A percentile compares a stretch with the other conserved stretches of the same genome.
Conservation (phyloP, 1,140 invertebrate species). For the Lepidurus arcticus region DNA sequence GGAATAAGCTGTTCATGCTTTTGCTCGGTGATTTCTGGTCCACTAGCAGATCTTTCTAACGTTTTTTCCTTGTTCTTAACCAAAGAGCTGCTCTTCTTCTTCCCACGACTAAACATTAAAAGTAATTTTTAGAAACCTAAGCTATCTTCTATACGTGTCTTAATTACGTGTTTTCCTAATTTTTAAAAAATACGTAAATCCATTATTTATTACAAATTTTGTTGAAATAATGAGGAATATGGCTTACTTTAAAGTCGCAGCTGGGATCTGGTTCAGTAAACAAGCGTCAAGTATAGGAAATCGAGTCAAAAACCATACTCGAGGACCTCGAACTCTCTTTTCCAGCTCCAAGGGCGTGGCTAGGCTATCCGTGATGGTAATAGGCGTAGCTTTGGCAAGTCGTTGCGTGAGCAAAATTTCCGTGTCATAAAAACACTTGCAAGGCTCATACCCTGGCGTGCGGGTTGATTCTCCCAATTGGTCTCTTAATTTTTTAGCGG, state of each 20-base stretch:
- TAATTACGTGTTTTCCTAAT: conserved; percentile 38
- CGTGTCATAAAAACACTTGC: conserved; percentile 62
- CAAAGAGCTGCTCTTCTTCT: conserved; percentile 26
- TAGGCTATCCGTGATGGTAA: not conserved
- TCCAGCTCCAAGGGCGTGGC: conserved; percentile 6
- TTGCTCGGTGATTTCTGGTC: conserved; percentile 18
- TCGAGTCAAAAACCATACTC: conserved; percentile 39
- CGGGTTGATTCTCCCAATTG: conserved; percentile 65
- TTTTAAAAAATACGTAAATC: conserved; percentile 32
- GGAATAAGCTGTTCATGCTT: conserved; percentile 47
- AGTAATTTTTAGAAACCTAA: not conserved
- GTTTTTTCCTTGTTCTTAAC: conserved; percentile 39
- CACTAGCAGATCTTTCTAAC: conserved; percentile 35
- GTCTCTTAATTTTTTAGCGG: conserved; percentile 45
- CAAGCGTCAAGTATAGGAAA: conserved; percentile 74
- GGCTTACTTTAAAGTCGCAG: conserved; percentile 39
- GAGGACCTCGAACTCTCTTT: conserved; percentile 32
- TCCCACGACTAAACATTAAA: conserved; percentile 17
- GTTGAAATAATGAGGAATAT: not conserved
- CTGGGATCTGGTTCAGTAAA: conserved; percentile 69
- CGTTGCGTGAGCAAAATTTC: conserved; percentile 65
- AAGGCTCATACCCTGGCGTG: conserved; percentile 70
- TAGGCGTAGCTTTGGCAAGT: conserved; percentile 53
- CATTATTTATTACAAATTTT: not conserved
- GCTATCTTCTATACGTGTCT: conserved; percentile 38